Percentiles rank a stretch among this genome's conserved stretches.
Conservation (phyloP, 37 sponge, comb jelly and placozoan species). For the Hormiphora californensis region DNA sequence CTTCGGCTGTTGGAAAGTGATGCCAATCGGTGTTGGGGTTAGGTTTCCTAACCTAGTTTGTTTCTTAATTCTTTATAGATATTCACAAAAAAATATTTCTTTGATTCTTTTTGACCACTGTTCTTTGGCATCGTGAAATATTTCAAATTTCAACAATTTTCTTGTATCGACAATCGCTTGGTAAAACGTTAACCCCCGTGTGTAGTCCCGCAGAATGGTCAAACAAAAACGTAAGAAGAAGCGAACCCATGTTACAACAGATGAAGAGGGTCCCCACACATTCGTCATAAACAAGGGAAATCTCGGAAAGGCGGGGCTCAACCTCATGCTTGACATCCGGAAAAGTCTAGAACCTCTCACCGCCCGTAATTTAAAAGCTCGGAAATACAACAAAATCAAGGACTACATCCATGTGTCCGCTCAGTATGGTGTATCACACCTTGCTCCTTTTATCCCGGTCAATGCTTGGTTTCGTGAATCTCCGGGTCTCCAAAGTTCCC, state of each 20-base stretch:
- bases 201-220: too few species aligned
- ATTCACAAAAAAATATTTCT: too few species aligned
- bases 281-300: slow-evolving; percentile 29
- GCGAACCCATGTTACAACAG: slow-evolving; percentile 12
- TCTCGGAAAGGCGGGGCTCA: slow-evolving; percentile 19
- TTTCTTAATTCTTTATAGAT: too few species aligned
- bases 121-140: too few species aligned
- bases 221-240: slow-evolving; percentile 41
- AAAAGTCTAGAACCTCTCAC: slow-evolving; percentile 43
- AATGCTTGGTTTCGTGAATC: slow-evolving; percentile 35
- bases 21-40: too few species aligned
- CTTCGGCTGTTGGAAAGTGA: too few species aligned
- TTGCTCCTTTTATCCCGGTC: slow-evolving; percentile 5
- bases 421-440: slow-evolving; percentile 47
- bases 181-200: too few species aligned
- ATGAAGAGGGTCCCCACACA: slow-evolving; percentile 48
- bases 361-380: slow-evolving; percentile 9
- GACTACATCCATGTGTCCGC: slow-evolving; percentile 46
- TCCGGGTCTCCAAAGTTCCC: slow-evolving; percentile 47
- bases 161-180: too few species aligned
- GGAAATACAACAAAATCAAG: slow-evolving; percentile 41
- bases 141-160: too few species aligned
- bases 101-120: too few species aligned
- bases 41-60: too few species aligned
- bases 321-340: background rate